Conservation (phyloP, 2,888 invertebrate species). For the Drosophila lacicola region DNA sequence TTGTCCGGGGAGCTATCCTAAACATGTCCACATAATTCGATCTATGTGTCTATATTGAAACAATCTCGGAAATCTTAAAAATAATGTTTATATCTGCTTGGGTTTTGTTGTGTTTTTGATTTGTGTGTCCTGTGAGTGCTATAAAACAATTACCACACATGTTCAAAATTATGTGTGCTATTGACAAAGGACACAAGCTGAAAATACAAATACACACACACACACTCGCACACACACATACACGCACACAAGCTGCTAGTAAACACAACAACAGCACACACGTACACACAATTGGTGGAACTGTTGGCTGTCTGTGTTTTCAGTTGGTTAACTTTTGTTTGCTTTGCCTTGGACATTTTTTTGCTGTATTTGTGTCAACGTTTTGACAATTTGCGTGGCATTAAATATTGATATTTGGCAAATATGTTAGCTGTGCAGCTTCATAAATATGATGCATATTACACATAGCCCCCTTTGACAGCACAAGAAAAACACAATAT, state of each 20-base stretch:
- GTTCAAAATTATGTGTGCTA: slow-evolving; percentile 55
- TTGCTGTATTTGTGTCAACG: slow-evolving; percentile 59
- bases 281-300: slow-evolving; percentile 1
- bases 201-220: slow-evolving; percentile 27
- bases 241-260: slow-evolving; percentile 14
- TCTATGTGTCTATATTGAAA: neutral
- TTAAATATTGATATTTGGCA: slow-evolving; percentile 73
- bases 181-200: slow-evolving; percentile 47
- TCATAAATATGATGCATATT: slow-evolving; percentile 20
- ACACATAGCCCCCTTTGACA: slow-evolving; percentile 18
- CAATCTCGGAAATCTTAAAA: slow-evolving; percentile 49
- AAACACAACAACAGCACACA: slow-evolving; percentile 8
- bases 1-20: no score
- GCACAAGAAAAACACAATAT: neutral
- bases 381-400: slow-evolving; percentile 65
- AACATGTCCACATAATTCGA: no score
- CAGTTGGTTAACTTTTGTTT: slow-evolving; percentile 52
- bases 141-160: slow-evolving; percentile 76
- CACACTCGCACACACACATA: slow-evolving; percentile 7
- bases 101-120: slow-evolving; percentile 51
- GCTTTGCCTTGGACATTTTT: slow-evolving; percentile 46
- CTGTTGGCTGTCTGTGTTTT: slow-evolving; percentile 54
- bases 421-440: slow-evolving; percentile 49
- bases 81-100: slow-evolving; percentile 34
- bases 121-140: slow-evolving; percentile 68